Evolutionary conservation across 2,888 invertebrate species (phyloP).

Genomic region (Ornithoptera alexandrae): DNA sequence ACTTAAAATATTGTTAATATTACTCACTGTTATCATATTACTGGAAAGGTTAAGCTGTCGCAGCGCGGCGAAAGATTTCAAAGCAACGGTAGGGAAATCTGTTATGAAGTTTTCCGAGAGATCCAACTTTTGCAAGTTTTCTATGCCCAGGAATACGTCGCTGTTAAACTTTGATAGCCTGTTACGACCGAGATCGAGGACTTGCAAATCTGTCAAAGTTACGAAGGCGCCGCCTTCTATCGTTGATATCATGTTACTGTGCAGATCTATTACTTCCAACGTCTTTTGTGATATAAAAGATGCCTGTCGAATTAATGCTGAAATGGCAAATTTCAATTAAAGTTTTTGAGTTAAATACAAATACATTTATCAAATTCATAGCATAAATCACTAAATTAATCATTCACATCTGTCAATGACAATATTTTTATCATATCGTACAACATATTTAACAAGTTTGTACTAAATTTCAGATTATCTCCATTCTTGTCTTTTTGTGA

Average conservation of each 20-base stretch:
- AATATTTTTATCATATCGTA: neutral
- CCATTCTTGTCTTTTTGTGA: no score
- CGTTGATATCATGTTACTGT: slow-evolving; percentile 86
- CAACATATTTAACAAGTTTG: neutral
- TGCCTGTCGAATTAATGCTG: slow-evolving; percentile 84
- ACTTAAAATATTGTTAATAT: neutral
- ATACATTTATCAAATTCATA: no score
- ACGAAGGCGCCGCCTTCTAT: slow-evolving; percentile 89
- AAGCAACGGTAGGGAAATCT: slow-evolving; percentile 88
- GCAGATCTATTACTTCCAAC: slow-evolving; percentile 88
- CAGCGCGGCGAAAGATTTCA: slow-evolving; percentile 84
- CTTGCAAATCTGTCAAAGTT: slow-evolving; percentile 83
- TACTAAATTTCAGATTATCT: neutral
- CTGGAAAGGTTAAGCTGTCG: slow-evolving; percentile 89
- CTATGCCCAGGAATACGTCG: slow-evolving; percentile 89
- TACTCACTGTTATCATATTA: slow-evolving; percentile 89
- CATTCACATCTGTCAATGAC: neutral
- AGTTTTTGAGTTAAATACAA: no score
- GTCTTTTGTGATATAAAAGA: slow-evolving; percentile 85
- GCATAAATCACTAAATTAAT: no score
- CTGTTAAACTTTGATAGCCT: slow-evolving; percentile 89
- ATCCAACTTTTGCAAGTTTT: slow-evolving; percentile 88
- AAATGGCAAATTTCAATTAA: slow-evolving; percentile 43
- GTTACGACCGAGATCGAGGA: slow-evolving; percentile 88
- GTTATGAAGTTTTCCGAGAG: slow-evolving; percentile 92